Conservation (phyloP, 1,140 invertebrate genomes). For the Lordiphosa stackelbergi region DNA sequence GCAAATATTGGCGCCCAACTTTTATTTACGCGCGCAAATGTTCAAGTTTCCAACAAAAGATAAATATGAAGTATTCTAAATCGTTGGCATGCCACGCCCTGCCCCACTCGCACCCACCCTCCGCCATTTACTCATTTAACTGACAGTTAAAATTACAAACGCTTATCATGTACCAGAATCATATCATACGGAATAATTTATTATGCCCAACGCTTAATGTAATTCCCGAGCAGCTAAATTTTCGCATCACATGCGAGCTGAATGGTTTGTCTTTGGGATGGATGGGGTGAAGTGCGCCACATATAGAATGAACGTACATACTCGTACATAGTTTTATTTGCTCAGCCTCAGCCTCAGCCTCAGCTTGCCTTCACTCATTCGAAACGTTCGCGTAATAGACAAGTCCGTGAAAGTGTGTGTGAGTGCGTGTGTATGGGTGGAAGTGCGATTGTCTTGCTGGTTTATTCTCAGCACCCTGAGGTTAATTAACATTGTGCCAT, state of each 20-base stretch:
- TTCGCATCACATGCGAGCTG: slow-evolving; percentile 42
- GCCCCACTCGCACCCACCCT: slow-evolving; percentile 1
- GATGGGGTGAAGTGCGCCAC: slow-evolving; percentile 72
- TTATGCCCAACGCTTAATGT: slow-evolving; percentile 73
- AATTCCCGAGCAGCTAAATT: slow-evolving; percentile 66
- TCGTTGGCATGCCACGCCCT: slow-evolving; percentile 49
- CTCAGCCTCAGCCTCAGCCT: slow-evolving; percentile 70
- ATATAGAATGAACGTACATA: slow-evolving; percentile 52
- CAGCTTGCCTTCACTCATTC: slow-evolving; percentile 64
- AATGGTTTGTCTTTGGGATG: slow-evolving; percentile 69
- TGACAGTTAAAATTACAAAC: slow-evolving; percentile 76
- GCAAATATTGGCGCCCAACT: slow-evolving; percentile 71
- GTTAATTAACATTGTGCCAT: slow-evolving; percentile 73
- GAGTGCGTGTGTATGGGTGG: background rate
- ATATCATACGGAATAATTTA: slow-evolving; percentile 76
- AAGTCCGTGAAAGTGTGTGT: slow-evolving; percentile 10
- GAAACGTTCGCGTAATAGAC: slow-evolving; percentile 60
- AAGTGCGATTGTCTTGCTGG: slow-evolving; percentile 29
- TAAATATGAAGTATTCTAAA: slow-evolving; percentile 74
- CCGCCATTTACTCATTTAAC: slow-evolving; percentile 72
- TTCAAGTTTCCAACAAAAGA: slow-evolving; percentile 71
- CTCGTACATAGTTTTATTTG: slow-evolving; percentile 61
- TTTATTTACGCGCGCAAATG: slow-evolving; percentile 74
- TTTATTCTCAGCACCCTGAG: slow-evolving; percentile 63
- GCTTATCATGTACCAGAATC: slow-evolving; percentile 75